phyloP scores from a whole-genome alignment of 1,140 invertebrate genomes.

The Magallana ariakensis region DNA sequence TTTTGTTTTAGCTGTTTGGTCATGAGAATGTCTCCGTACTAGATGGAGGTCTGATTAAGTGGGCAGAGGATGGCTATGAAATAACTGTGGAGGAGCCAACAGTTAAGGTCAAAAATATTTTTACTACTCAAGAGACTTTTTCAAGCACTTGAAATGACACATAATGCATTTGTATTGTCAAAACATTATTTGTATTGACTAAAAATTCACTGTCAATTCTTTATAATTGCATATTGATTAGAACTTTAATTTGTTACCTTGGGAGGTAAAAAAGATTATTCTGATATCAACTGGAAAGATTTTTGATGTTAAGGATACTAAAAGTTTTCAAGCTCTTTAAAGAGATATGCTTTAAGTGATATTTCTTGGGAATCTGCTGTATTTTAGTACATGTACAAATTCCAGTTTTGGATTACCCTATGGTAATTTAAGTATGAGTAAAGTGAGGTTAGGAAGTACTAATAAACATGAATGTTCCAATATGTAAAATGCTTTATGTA shows the following conservation, averaged over 20 bases:
- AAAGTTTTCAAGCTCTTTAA: too few species aligned
- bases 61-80: conserved; percentile 65
- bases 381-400: too few species aligned
- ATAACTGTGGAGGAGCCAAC: conserved; percentile 58
- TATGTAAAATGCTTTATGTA: neutral
- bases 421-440: too few species aligned
- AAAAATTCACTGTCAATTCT: neutral
- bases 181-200: neutral
- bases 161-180: neutral
- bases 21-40: conserved; percentile 69
- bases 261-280: too few species aligned
- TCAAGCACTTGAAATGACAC: too few species aligned
- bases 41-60: conserved; percentile 68
- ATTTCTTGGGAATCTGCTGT: too few species aligned
- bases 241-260: neutral
- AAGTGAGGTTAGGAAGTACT: too few species aligned
- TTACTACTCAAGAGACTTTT: neutral
- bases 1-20: conserved; percentile 63
- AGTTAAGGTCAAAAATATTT: conserved; percentile 55
- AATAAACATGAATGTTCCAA: too few species aligned
- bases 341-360: too few species aligned
- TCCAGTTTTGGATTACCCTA: too few species aligned
- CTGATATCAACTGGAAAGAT: too few species aligned
- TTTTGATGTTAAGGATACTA: too few species aligned
- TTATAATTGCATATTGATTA: neutral